phyloP scores from a whole-genome alignment of 2,888 invertebrate species.

The Cryptophagus acutangulus region DNA sequence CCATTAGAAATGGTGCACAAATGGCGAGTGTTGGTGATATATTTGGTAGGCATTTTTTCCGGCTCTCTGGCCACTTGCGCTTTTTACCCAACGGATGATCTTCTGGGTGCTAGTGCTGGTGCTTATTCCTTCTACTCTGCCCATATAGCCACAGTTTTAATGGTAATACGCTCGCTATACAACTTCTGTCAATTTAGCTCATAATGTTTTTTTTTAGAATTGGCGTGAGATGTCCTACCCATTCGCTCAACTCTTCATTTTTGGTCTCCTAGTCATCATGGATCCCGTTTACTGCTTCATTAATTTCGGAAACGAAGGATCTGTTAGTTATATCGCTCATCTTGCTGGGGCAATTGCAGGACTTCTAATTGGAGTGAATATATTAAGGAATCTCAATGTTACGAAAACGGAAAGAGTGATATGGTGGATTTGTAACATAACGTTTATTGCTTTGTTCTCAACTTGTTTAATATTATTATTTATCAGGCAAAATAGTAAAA shows the following conservation, averaged over 20 bases:
- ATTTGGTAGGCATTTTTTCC: constrained; percentile 75
- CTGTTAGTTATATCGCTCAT: constrained; percentile 93
- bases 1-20: constrained; percentile 94
- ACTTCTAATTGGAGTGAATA: constrained; percentile 60
- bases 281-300: constrained; percentile 91
- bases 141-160: constrained; percentile 84
- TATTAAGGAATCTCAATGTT: constrained; percentile 59
- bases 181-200: constrained; percentile 85
- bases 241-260: constrained; percentile 74
- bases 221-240: constrained; percentile 97
- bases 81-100: constrained; percentile 66
- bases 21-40: constrained; percentile 81
- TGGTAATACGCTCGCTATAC: constrained; percentile 74
- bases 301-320: constrained; percentile 61
- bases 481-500: too few species aligned
- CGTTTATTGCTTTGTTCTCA: too few species aligned
- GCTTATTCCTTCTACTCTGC: constrained; percentile 90
- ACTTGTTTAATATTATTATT: too few species aligned
- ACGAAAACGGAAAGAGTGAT: constrained; percentile 57
- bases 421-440: too few species aligned
- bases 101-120: constrained; percentile 91
- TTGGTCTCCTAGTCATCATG: constrained; percentile 76
- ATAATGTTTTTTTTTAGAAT: constrained; percentile 59
- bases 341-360: constrained; percentile 74
- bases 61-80: constrained; percentile 77